Evolutionary conservation across 1,140 invertebrate species (phyloP).

Genomic region (silkworm (Bombyx mori)): ASM3026992v2 NC_085119.1:6982001-6982500

Average conservation of each 20-base stretch:
- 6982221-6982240: conserved; percentile 54
- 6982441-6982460: conserved; percentile 35
- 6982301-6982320: conserved; percentile 37
- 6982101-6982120: conserved; percentile 3
- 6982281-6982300: conserved; percentile 54
- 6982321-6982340: conserved; percentile 23
- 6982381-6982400: background rate
- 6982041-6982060: conserved; percentile 24
- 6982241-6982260: conserved; percentile 59
- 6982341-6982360: conserved; percentile 31
- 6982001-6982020: conserved; percentile 61
- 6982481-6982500: conserved; percentile 30
- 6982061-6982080: conserved; percentile 4
- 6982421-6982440: conserved; percentile 37
- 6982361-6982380: conserved; percentile 19
- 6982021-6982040: conserved; percentile 9
- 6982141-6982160: conserved; percentile 38
- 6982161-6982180: conserved; percentile 55
- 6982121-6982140: conserved; percentile 6
- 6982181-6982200: conserved; percentile 62
- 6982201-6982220: conserved; percentile 62
- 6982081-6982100: conserved; percentile 2
- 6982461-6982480: conserved; percentile 59
- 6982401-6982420: conserved; percentile 29
- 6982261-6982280: conserved; percentile 37